phyloP scores from a whole-genome alignment of 2,113 vertebrate genomes.

The Ammodytes marinus region DNA sequence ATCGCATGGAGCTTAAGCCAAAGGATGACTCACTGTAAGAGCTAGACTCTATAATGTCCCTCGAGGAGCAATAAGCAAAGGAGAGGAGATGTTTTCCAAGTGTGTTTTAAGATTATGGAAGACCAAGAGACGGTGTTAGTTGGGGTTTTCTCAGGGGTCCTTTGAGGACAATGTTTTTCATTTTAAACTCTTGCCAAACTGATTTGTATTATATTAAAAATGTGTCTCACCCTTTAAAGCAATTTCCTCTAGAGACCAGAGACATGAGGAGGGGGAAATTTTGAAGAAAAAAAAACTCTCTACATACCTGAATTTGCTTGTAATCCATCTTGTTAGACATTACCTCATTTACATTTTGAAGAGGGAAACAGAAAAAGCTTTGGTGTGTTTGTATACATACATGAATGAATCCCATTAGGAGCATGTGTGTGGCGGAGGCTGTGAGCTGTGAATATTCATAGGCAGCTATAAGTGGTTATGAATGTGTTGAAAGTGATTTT shows the following conservation, averaged over 20 bases:
- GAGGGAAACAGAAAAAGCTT: conserved; percentile 6
- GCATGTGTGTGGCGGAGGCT: conserved; percentile 13
- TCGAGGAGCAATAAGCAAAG: conserved; percentile 35
- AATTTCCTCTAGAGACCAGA: conserved; percentile 61
- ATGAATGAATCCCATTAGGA: conserved; percentile 34
- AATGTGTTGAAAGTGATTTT: conserved; percentile 76
- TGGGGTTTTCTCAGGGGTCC: conserved; percentile 39
- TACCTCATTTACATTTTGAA: conserved; percentile 42
- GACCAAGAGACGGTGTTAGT: conserved; percentile 26
- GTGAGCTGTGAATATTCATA: conserved; percentile 72
- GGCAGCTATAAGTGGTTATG: conserved; percentile 66
- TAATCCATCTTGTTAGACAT: conserved; percentile 65
- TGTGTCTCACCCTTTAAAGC: conserved; percentile 43
- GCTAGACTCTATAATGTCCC: conserved; percentile 37
- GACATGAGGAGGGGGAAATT: conserved; percentile 47
- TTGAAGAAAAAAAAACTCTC: conserved; percentile 35
- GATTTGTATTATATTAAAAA: conserved; percentile 50
- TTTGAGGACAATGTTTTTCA: conserved; percentile 46
- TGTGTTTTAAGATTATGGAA: conserved; percentile 42
- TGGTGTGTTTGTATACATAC: conserved; percentile 40
- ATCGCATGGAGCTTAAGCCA: conserved; percentile 39
- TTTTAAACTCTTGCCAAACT: conserved; percentile 48
- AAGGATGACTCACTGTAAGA: conserved; percentile 58
- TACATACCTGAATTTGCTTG: conserved; percentile 58
- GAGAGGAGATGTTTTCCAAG: conserved; percentile 35